Conservation (phyloP, 2,113 vertebrate genomes). For the Camelus bactrianus region DNA sequence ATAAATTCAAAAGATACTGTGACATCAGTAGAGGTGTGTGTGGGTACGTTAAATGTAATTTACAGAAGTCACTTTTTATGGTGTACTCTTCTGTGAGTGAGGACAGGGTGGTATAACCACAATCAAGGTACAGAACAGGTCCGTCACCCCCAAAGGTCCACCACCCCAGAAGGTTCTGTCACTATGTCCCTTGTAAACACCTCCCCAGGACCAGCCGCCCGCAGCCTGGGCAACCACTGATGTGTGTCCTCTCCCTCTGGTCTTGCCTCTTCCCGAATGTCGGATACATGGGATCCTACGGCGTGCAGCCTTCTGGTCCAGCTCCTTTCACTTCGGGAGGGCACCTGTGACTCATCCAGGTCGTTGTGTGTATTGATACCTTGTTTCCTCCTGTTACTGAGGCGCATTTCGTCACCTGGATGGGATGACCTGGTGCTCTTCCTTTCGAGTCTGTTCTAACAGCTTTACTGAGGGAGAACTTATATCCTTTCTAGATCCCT, state of each 20-base stretch:
- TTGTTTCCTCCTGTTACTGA: not conserved
- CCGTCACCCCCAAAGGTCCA: not conserved
- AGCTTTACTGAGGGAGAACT: not conserved
- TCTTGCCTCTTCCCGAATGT: not conserved
- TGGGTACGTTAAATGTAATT: not conserved
- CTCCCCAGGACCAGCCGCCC: not conserved
- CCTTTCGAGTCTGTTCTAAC: not conserved
- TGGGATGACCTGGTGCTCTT: not conserved
- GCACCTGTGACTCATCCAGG: not conserved
- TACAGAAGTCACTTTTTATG: not conserved
- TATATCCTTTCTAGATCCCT: not conserved
- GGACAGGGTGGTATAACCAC: not conserved
- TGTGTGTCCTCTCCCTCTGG: rapidly evolving
- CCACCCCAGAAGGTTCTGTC: not conserved
- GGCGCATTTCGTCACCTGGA: not conserved
- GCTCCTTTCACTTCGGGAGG: not conserved
- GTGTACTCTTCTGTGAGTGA: not conserved
- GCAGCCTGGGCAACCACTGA: not conserved
- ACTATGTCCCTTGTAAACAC: too few species aligned
- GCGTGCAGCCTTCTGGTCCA: not conserved
- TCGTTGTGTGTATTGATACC: not conserved
- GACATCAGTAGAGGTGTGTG: not conserved
- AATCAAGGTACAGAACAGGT: not conserved
- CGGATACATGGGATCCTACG: not conserved
- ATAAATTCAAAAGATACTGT: not conserved